A percentile compares a stretch with the other conserved stretches of the same genome.
phyloP scores from a whole-genome alignment of 2,888 invertebrate species.

The Aporophyla lueneburgensis region DNA sequence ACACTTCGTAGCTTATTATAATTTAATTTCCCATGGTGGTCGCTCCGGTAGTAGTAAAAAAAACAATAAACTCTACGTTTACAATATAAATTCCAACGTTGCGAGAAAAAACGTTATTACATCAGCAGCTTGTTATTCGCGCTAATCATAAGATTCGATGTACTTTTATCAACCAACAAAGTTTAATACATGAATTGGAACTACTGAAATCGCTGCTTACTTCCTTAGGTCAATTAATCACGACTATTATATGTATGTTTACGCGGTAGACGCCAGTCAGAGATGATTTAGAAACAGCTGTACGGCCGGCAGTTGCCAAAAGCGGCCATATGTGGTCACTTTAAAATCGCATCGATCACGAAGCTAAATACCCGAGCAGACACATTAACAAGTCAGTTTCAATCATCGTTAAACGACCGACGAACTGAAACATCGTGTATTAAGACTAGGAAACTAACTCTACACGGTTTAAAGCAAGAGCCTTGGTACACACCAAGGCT shows the following conservation, averaged over 20 bases:
- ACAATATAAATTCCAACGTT: slow-evolving; percentile 33
- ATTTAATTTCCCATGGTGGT: slow-evolving; percentile 27
- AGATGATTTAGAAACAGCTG: slow-evolving; percentile 49
- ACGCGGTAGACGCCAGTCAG: slow-evolving; percentile 31
- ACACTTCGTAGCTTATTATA: slow-evolving; percentile 8
- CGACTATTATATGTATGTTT: slow-evolving; percentile 5
- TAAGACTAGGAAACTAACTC: slow-evolving; percentile 40
- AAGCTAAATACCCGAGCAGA: slow-evolving; percentile 58
- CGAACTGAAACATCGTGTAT: slow-evolving; percentile 48
- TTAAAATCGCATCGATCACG: slow-evolving; percentile 63
- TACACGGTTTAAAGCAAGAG: slow-evolving; percentile 7
- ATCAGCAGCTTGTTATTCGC: slow-evolving; percentile 36
- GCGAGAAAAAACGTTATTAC: slow-evolving; percentile 39
- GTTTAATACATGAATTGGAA: slow-evolving; percentile 3
- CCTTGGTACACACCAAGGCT: too few relatives aligned
- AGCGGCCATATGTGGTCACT: slow-evolving; percentile 57
- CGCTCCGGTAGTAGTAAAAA: background rate
- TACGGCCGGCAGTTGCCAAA: slow-evolving; percentile 48
- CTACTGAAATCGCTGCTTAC: slow-evolving; percentile 22
- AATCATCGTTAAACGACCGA: slow-evolving; percentile 62
- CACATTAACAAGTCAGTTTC: slow-evolving; percentile 61
- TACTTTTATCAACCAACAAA: slow-evolving; percentile 21
- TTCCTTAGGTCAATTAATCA: background rate
- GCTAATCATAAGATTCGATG: slow-evolving; percentile 38
- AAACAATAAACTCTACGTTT: slow-evolving; percentile 27